Evolutionary conservation across 2,113 vertebrate species (phyloP), one percentile per base, ranked within the genome.

Genomic region (Spilogale gracilis): DNA sequence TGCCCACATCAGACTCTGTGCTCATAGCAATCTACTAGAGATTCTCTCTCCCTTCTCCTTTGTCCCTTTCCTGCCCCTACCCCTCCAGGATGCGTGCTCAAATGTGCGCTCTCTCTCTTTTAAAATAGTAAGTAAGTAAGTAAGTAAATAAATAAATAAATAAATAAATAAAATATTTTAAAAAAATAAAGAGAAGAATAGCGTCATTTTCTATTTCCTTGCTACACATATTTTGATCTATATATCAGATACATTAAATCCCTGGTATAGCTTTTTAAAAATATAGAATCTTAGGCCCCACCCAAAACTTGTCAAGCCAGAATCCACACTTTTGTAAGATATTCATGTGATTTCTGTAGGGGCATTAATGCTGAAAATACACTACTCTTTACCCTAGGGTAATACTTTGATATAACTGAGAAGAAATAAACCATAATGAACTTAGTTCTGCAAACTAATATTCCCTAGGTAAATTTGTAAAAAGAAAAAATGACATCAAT

Each of bases 21-120:
- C 8, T 69, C 32, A 69, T 69, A 69, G 16, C 32, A 69, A 38
- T 38, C 67, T 38, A 20, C 17, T 9, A 38, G 32, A 38, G 17
- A 38, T 69, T 18, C 32, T 69, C 65, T n/a, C 65, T 69, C 17
- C n/a, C 32, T 69, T 9, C 17, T 8, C n/a, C n/a, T 69, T 38
- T 69, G 8, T 32, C 32, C 16, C 32, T 38, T n/a, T n/a, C 32
- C 32, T 32, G 18, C 30, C 2, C 0, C 11, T 4, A 1, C 2
- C 27, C 2, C 12, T 6, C 5, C 30, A 2, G 13, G 16, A 30
- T 20, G 32, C 3, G 20, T 4, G 14, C 8, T 18, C 1, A 1
- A 7, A 69, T 2, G 8, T 38, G 7, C 16, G 5, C n/a, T 38
- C 32, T 69, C 65, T 69, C 67, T 67, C 65, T 32, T 38, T 38